A percentile compares a stretch with the other conserved stretches of the same genome.
Conservation (phyloP, 2,113 vertebrate genomes). For the Benitochromis conjunctus region DNA sequence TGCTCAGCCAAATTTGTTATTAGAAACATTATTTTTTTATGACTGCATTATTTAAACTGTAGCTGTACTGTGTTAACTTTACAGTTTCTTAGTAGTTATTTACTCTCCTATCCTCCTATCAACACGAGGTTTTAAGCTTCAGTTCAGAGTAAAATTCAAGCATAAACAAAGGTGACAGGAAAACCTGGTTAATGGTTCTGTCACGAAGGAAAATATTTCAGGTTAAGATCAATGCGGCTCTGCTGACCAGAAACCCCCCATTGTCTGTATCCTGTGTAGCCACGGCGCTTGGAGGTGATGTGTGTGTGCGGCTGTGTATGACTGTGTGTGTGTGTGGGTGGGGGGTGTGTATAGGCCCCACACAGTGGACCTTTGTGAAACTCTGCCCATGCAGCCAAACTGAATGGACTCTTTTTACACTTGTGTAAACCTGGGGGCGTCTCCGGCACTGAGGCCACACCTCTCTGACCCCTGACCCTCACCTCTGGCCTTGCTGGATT, state of each 20-base stretch:
- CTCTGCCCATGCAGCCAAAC: constrained; percentile 56
- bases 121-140: not conserved
- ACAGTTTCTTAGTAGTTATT: not conserved
- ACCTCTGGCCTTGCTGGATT: constrained; percentile 76
- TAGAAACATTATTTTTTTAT: not conserved
- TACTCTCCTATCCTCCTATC: not conserved
- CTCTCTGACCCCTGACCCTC: constrained; percentile 68
- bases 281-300: constrained; percentile 33
- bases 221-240: constrained; percentile 43
- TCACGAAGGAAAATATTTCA: constrained; percentile 20
- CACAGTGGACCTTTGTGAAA: constrained; percentile 77
- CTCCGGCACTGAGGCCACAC: constrained; percentile 58
- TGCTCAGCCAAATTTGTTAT: not conserved
- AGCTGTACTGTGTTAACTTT: rapidly evolving
- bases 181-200: not conserved
- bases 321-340: not conserved
- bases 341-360: constrained; percentile 38
- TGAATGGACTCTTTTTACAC: constrained; percentile 79
- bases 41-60: not conserved
- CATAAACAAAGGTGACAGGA: not conserved
- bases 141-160: not conserved
- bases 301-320: constrained; percentile 13
- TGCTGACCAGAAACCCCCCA: constrained; percentile 44
- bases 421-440: constrained; percentile 76
- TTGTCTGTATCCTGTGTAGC: constrained; percentile 55